These are phyloP conservation scores for Porphyrio hochstetteri DNA, from an alignment of 2,113 vertebrate species.

Conservation along the genomic window DNA sequence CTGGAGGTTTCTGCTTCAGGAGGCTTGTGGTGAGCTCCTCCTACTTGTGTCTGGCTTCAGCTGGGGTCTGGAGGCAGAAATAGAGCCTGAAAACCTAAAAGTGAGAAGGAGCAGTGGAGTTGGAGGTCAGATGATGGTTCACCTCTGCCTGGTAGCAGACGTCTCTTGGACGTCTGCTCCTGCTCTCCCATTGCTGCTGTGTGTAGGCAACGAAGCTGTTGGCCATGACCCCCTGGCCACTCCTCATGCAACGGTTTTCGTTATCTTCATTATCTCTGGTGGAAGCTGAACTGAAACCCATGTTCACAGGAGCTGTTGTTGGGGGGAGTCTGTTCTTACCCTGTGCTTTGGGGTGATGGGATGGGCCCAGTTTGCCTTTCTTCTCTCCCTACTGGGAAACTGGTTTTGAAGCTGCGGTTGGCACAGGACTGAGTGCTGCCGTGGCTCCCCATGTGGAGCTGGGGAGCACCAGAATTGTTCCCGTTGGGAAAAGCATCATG, in stretches of 20 bases:
- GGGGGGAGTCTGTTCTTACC: background rate
- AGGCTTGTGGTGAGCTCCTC: background rate
- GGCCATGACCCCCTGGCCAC: background rate
- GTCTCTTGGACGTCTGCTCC: background rate
- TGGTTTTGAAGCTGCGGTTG: background rate
- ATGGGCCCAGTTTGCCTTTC: background rate
- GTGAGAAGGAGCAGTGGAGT: background rate
- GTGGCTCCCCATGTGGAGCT: fast-evolving
- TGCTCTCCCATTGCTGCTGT: background rate
- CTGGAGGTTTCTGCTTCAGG: background rate
- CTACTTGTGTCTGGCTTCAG: background rate
- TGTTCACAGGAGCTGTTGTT: background rate
- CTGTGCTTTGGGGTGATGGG: background rate
- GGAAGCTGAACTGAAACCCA: background rate
- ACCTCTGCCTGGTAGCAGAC: background rate
- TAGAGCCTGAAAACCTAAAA: background rate
- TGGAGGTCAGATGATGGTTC: background rate
- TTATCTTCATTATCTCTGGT: fast-evolving
- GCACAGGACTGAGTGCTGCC: fast-evolving
- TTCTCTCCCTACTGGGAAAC: background rate
- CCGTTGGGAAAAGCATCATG: fast-evolving
- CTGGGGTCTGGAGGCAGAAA: background rate
- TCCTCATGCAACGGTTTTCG: background rate
- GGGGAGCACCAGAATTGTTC: background rate
- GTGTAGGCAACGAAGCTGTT: fast-evolving